Evolutionary conservation across 2,797 vertebrate species (phyloP).

Genomic region (Synanceia verrucosa): DNA sequence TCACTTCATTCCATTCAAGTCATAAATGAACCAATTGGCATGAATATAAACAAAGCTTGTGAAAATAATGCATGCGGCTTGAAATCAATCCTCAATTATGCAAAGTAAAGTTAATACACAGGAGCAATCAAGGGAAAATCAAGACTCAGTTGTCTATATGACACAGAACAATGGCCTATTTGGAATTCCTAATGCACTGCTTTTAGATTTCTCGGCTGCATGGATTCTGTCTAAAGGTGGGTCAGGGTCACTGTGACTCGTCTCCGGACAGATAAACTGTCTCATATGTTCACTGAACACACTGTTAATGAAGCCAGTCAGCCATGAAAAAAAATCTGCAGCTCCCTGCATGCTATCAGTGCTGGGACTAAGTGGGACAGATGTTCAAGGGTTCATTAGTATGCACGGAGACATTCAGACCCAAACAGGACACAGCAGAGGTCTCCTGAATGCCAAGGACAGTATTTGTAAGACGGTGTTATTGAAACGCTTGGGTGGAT

Average conservation of each 20-base stretch:
- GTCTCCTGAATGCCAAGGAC: slow-evolving; percentile 83
- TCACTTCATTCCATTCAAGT: slow-evolving; percentile 72
- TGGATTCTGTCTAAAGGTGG: slow-evolving; percentile 42
- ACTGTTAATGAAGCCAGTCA: slow-evolving; percentile 78
- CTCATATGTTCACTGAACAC: slow-evolving; percentile 73
- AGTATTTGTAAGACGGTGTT: slow-evolving; percentile 50
- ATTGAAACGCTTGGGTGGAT: slow-evolving; percentile 54
- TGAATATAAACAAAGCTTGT: slow-evolving; percentile 73
- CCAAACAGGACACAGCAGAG: slow-evolving; percentile 75
- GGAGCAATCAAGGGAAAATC: slow-evolving; percentile 76
- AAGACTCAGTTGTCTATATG: slow-evolving; percentile 72
- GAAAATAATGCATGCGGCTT: slow-evolving; percentile 67
- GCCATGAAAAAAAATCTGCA: slow-evolving; percentile 78
- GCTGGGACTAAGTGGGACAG: slow-evolving; percentile 80
- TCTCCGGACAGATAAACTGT: slow-evolving; percentile 72
- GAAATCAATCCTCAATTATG: slow-evolving; percentile 79
- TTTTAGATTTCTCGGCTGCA: slow-evolving; percentile 45
- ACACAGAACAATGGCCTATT: slow-evolving; percentile 65
- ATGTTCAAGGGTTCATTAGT: slow-evolving; percentile 85
- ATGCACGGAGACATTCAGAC: slow-evolving; percentile 73
- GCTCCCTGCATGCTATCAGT: slow-evolving; percentile 68
- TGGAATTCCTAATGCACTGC: slow-evolving; percentile 55
- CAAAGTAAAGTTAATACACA: slow-evolving; percentile 74
- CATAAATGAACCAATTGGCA: slow-evolving; percentile 69
- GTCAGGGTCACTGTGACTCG: slow-evolving; percentile 63